Evolutionary conservation across 2,113 vertebrate genomes (phyloP).

Genomic region (Perognathus longimembris): DNA sequence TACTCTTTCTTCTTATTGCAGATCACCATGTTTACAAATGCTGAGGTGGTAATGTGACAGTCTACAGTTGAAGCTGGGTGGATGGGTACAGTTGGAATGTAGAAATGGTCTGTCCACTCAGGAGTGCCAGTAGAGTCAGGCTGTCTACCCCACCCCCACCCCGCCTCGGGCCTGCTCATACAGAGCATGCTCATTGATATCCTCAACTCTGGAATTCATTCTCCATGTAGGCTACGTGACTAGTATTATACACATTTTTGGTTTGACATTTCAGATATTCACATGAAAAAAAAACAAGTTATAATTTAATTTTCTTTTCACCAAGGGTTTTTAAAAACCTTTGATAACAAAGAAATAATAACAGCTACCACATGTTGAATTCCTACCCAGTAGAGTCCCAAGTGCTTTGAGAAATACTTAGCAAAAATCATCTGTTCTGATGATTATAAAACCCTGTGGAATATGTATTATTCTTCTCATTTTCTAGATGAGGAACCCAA

Average conservation of each 20-base stretch:
- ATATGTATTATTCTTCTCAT: neutral
- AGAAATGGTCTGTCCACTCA: neutral
- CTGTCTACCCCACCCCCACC: too few species aligned
- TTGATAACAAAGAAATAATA: conserved; percentile 25
- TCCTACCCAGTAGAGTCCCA: neutral
- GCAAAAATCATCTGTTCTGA: neutral
- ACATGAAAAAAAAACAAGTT: neutral
- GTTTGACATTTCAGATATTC: neutral
- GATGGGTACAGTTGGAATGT: neutral
- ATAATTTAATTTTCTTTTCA: conserved; percentile 33
- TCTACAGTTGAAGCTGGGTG: neutral
- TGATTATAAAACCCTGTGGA: neutral
- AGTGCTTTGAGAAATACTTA: conserved; percentile 34
- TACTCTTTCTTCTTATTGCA: neutral
- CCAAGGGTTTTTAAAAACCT: conserved; percentile 30
- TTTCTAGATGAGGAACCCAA: conserved; percentile 27
- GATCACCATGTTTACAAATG: neutral
- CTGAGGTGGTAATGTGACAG: neutral
- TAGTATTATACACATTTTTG: neutral
- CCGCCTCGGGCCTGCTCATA: neutral
- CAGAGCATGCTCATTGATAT: fast-evolving
- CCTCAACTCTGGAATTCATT: neutral
- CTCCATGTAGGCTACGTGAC: neutral
- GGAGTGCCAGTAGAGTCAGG: neutral
- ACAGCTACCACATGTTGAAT: neutral